These are phyloP conservation scores for Sphaerophoria taeniata DNA, from an alignment of 2,888 invertebrate species.

Conservation along the genomic window DNA sequence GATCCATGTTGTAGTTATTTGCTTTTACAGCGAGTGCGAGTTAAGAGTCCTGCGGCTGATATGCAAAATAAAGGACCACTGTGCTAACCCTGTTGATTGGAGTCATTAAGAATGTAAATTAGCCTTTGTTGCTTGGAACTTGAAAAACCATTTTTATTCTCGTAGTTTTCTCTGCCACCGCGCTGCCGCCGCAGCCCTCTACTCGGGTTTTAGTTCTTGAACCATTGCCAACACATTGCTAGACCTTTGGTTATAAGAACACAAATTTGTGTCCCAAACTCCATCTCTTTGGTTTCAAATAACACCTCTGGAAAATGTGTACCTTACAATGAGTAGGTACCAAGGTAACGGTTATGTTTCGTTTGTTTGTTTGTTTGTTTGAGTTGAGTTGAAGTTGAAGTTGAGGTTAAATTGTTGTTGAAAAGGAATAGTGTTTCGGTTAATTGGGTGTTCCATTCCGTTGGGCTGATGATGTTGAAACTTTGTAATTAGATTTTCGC, in stretches of 20 bases:
- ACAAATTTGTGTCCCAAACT: conserved; percentile 9
- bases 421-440: conserved; percentile 56
- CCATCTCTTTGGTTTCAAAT: background rate
- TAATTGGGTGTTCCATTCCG: conserved; percentile 66
- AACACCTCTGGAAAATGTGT: conserved; percentile 15
- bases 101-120: conserved; percentile 74
- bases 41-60: conserved; percentile 44
- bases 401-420: conserved; percentile 54
- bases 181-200: background rate
- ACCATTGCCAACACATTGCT: conserved; percentile 27
- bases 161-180: background rate
- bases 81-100: conserved; percentile 72
- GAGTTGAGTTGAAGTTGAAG: too few species aligned
- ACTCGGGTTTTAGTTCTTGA: too few species aligned
- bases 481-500: conserved; percentile 71
- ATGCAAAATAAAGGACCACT: conserved; percentile 71
- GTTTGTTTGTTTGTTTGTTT: conserved; percentile 31
- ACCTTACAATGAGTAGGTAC: background rate
- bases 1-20: conserved; percentile 40
- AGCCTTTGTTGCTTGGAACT: conserved; percentile 64
- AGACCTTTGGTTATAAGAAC: conserved; percentile 1
- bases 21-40: conserved; percentile 1
- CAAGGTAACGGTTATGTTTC: background rate
- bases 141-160: conserved; percentile 45
- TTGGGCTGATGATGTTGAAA: conserved; percentile 54